Evolutionary conservation across 2,797 vertebrate species (phyloP), one percentile per base, ranked within the genome.

Genomic region (Champsocephalus esox): DNA sequence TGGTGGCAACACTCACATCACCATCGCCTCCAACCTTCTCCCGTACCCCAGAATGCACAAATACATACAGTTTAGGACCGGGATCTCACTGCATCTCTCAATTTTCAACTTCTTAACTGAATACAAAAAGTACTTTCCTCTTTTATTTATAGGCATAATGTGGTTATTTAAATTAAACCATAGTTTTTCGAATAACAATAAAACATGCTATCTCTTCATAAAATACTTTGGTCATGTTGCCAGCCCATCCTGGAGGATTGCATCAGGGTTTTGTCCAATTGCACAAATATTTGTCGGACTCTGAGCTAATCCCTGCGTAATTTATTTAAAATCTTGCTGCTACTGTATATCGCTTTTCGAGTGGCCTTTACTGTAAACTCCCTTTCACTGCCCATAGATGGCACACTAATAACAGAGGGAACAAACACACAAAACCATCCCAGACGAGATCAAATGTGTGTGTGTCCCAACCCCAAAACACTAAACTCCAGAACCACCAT

Each of bases 401-500:
- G 72, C 72, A 81, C 64, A 66, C 70, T 60, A 46, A 81, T 76
- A 58, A 71, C 43, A 71, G 44, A 63, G 9, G 59, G 34, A 79
- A 46, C 44, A 85, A 28, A 74, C 57, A 51, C 19, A n/a, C 44
- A 38, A 8, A 38, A 38, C 70, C 64, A 75, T 16, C 43, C 74
- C 74, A 83, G 78, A 81, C 59, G 46, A 80, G 79, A 77, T 77
- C 48, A 75, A 88, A 89, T 86, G 72, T 21, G 21, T 21, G 21
- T 21, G 21, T 84, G 72, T 45, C 52, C 68, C 62, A 41, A 58
- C 75, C 79, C 77, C 24, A 50, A 80, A 81, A 79, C 73, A 76
- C 61, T 66, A 82, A 88, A 85, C 84, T 85, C 71, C 66, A 78
- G 79, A 91, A 86, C 83, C 87, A 66, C 71, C 67, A 73, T 67